Evolutionary conservation across 2,113 vertebrate genomes (phyloP), one percentile per base, ranked within the genome.

Genomic region (Pseudopipra pipra): DNA sequence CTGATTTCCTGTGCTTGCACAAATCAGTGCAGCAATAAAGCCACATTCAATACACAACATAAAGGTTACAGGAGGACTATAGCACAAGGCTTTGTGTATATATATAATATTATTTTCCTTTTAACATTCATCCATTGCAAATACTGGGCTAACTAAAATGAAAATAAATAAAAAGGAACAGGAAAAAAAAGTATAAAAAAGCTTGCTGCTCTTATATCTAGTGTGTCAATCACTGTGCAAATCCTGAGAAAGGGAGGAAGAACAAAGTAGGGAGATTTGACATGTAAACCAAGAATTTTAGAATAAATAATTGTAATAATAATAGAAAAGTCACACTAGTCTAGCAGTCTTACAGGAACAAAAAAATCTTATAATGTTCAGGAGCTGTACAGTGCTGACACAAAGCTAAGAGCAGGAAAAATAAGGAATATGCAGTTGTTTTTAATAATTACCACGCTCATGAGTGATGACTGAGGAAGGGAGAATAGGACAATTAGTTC

Each of bases 371-470:
- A 61, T 37, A 68, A 85, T 90, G 84, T 96, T 98, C 98, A 98
- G 98, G 98, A 98, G 93, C 96, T 98, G 98, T 96, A 98, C 98
- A 98, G 97, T 98, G 97, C 98, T 98, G 98, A 99, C 97, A 98
- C 98, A 97, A 97, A 98, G 97, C 83, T 91, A 97, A 98, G 97
- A 97, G 97, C 97, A 96, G 95, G 95, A 98, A 98, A 94, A 95
- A 97, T 96, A 98, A 98, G 90, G 62, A 95, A 90, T 94, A 97
- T 88, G 71, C 80, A 96, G 79, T 80, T 72, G 19, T 76, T 98
- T 98, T 97, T 97, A 96, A 99, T 99, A 99, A 98, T 99, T 99
- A 99, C 99, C 99, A 98, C 97, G 98, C 98, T 99, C 98, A 99
- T 99, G 98, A 98, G 98, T 98, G 98, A 99, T 98, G 98, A 98